Percentiles rank a stretch among this genome's conserved stretches.
Evolutionary conservation across 2,113 vertebrate genomes (phyloP).

Genomic region (Tetrao urogallus): DNA sequence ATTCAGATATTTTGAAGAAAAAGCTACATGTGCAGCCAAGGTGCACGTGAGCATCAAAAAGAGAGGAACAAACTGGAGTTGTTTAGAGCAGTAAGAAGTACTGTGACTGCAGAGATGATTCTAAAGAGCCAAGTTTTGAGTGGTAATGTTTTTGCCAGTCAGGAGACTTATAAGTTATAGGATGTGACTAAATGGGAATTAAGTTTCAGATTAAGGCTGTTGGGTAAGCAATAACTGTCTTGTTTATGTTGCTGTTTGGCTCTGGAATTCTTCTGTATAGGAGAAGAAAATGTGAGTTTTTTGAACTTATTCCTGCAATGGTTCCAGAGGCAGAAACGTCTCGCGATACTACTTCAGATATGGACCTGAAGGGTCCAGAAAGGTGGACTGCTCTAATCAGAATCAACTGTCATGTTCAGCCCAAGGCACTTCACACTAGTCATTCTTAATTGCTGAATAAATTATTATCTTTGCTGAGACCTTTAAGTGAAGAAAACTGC

Average conservation of each 20-base stretch:
- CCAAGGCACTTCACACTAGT: not conserved
- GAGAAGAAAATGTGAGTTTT: not conserved
- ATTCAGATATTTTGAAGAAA: not conserved
- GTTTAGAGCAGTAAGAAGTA: not conserved
- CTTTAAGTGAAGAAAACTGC: not conserved
- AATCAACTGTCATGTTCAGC: not conserved
- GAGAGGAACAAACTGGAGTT: not conserved
- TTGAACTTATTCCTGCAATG: not conserved
- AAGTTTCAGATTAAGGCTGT: not conserved
- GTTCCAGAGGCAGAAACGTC: slow-evolving; percentile 29
- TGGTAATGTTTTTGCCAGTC: not conserved
- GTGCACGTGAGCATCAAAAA: not conserved
- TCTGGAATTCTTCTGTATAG: not conserved
- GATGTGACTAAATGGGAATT: not conserved
- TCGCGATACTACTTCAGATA: slow-evolving; percentile 79
- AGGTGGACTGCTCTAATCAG: not conserved
- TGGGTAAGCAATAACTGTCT: not conserved
- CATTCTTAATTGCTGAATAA: not conserved
- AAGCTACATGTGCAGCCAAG: not conserved
- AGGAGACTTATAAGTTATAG: not conserved
- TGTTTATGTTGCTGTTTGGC: not conserved
- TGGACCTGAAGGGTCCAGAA: slow-evolving; percentile 78
- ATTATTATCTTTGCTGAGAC: not conserved
- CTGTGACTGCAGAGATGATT: not conserved
- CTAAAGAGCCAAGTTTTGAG: not conserved